Conservation (phyloP, 1,140 invertebrate species). For the Drosophila hydei region DNA sequence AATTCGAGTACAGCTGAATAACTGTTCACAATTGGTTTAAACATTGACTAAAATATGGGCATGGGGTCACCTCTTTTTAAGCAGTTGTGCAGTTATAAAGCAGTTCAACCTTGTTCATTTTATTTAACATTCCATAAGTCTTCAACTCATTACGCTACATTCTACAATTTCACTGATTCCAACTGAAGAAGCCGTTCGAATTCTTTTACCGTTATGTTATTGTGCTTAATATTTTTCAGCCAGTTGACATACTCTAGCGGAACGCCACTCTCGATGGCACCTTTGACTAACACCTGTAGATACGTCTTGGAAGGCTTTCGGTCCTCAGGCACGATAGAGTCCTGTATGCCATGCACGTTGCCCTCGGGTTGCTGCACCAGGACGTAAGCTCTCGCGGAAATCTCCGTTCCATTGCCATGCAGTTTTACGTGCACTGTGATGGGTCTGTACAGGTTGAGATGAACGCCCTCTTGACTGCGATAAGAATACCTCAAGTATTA, state of each 20-base stretch:
- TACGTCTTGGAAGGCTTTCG: slow-evolving; percentile 75
- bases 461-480: slow-evolving; percentile 67
- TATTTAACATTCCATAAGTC: background rate
- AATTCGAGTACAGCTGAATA: no score
- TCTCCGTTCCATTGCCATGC: background rate
- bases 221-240: slow-evolving; percentile 63
- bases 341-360: slow-evolving; percentile 34
- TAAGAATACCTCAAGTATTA: background rate
- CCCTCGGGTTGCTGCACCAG: slow-evolving; percentile 56
- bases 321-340: slow-evolving; percentile 25
- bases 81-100: no score
- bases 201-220: slow-evolving; percentile 34
- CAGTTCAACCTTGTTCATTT: background rate
- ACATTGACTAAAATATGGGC: background rate
- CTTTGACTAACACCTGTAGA: slow-evolving; percentile 70
- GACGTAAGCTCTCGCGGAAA: slow-evolving; percentile 56
- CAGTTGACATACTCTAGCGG: slow-evolving; percentile 58
- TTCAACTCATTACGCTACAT: background rate
- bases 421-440: slow-evolving; percentile 52
- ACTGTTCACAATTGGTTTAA: background rate
- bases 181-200: slow-evolving; percentile 55
- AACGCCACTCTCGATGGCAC: slow-evolving; percentile 67
- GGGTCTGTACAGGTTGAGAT: slow-evolving; percentile 49
- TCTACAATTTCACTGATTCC: slow-evolving; percentile 31
- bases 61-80: no score